A percentile compares a stretch with the other conserved stretches of the same genome.
Evolutionary conservation across 2,797 vertebrate species (phyloP).

Genomic region (Naso thynnoides): DNA sequence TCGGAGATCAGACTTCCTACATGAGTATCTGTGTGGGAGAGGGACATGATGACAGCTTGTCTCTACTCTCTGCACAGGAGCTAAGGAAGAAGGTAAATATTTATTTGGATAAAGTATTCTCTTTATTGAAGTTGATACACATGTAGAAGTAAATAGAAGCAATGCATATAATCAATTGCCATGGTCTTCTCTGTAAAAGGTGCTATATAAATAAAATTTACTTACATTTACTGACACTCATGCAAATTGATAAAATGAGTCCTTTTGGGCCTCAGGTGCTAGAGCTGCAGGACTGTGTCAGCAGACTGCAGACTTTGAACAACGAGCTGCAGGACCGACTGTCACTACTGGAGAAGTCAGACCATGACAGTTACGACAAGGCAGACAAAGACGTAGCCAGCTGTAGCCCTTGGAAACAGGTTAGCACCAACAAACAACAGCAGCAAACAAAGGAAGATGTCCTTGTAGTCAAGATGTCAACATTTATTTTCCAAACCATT

Average conservation of each 20-base stretch:
- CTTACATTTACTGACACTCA: no score
- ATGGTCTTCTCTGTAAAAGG: no score
- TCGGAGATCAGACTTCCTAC: slow-evolving; percentile 96
- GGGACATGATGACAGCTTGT: slow-evolving; percentile 82
- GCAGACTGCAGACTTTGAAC: slow-evolving; percentile 86
- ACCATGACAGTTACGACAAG: slow-evolving; percentile 43
- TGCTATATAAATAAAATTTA: no score
- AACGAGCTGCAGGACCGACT: slow-evolving; percentile 84
- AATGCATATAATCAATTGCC: neutral
- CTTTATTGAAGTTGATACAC: neutral
- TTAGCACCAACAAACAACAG: slow-evolving; percentile 62
- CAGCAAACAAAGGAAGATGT: slow-evolving; percentile 7
- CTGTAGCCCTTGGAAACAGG: slow-evolving; percentile 76
- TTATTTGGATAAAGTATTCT: neutral
- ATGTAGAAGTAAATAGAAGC: neutral
- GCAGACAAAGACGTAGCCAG: slow-evolving; percentile 49
- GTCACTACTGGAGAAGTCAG: slow-evolving; percentile 73
- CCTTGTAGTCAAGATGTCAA: neutral
- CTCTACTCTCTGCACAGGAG: slow-evolving; percentile 88
- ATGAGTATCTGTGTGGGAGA: slow-evolving; percentile 95
- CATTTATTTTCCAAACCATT: slow-evolving; percentile 8
- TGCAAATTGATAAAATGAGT: neutral
- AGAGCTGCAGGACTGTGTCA: slow-evolving; percentile 87
- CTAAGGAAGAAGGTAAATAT: slow-evolving; percentile 90
- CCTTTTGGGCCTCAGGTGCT: slow-evolving; percentile 81